Conservation (phyloP, 2,797 vertebrate species). For the Myotis myotis region DNA sequence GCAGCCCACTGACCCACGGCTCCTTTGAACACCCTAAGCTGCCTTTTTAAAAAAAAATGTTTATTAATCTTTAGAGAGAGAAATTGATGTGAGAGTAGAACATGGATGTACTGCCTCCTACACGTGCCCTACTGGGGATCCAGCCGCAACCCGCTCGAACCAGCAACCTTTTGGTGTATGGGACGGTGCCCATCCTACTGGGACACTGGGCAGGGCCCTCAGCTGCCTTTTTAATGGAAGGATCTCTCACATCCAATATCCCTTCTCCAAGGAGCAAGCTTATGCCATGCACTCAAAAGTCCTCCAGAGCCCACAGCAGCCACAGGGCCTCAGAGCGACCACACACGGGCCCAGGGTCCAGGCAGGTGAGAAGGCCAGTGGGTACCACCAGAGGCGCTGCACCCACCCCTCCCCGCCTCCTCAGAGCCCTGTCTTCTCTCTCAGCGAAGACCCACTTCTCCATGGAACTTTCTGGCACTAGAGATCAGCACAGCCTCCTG, state of each 20-base stretch:
- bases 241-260: fast-evolving
- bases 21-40: background rate
- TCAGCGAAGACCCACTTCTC: background rate
- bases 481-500: background rate
- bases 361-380: too few species aligned
- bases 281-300: fast-evolving
- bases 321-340: fast-evolving
- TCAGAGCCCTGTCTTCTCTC: background rate
- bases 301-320: background rate
- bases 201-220: background rate
- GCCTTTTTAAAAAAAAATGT: background rate
- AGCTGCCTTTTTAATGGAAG: fast-evolving
- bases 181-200: background rate
- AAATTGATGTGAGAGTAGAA: background rate
- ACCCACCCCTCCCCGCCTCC: background rate
- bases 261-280: background rate
- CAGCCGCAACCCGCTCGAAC: background rate
- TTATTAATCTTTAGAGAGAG: background rate
- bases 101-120: background rate
- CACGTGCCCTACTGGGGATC: background rate
- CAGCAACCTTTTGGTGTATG: background rate
- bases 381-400: fast-evolving
- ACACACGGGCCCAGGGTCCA: fast-evolving
- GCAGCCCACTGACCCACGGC: fast-evolving
- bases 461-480: background rate